Evolutionary conservation across 2,797 vertebrate species (phyloP).

Genomic region (Crenuchus spilurus): DNA sequence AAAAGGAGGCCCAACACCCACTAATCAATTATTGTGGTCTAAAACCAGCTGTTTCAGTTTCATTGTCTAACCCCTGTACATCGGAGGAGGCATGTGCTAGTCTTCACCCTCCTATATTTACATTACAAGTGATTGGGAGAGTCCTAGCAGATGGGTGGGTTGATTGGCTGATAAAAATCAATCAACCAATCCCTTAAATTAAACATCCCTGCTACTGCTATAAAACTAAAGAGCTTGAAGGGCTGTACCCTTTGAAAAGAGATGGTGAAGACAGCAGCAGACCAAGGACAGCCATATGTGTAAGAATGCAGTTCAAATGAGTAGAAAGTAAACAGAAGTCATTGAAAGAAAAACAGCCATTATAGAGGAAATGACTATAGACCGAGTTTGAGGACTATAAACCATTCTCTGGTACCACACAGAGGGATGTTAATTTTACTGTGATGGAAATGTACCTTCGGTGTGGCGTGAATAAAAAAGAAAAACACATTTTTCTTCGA

Average conservation of each 20-base stretch:
- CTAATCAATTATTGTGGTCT: too few relatives aligned
- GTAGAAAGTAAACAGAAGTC: slow-evolving; percentile 29
- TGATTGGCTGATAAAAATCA: too few relatives aligned
- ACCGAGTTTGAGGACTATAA: slow-evolving; percentile 39
- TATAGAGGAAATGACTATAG: slow-evolving; percentile 39
- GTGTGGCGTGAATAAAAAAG: slow-evolving; percentile 27
- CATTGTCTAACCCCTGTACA: too few relatives aligned
- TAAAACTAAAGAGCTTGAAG: slow-evolving; percentile 35
- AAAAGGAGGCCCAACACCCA: too few relatives aligned
- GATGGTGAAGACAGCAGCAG: slow-evolving; percentile 2
- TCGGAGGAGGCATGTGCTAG: too few relatives aligned
- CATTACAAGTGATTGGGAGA: too few relatives aligned
- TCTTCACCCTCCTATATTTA: too few relatives aligned
- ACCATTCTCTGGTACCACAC: slow-evolving; percentile 15
- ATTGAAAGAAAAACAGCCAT: slow-evolving; percentile 35
- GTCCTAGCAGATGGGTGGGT: too few relatives aligned
- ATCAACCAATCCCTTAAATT: slow-evolving; percentile 48
- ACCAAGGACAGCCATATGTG: slow-evolving; percentile 13
- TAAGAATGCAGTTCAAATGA: neutral
- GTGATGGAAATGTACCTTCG: slow-evolving; percentile 16
- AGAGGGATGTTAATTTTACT: slow-evolving; percentile 22
- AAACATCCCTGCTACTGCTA: slow-evolving; percentile 34
- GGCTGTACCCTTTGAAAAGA: slow-evolving; percentile 15
- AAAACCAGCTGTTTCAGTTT: too few relatives aligned
- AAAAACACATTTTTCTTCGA: slow-evolving; percentile 18